Evolutionary conservation across 2,888 invertebrate genomes (phyloP).

Genomic region (Pseudoips prasinana): DNA sequence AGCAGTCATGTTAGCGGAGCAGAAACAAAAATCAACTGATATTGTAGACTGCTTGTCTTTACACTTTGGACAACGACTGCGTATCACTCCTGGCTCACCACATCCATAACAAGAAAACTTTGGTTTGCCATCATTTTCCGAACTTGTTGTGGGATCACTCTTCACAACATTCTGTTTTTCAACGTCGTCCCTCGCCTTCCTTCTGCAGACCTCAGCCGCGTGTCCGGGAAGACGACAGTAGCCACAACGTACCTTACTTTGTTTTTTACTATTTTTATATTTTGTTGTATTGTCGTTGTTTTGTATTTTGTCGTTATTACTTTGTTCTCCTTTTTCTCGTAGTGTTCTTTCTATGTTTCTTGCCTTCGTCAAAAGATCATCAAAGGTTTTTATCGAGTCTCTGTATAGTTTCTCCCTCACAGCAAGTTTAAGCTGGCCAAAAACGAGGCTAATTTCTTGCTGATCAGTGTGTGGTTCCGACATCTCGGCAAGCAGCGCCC

Average conservation of each 20-base stretch:
- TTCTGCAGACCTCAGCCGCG: constrained; percentile 6
- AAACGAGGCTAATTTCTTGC: constrained; percentile 8
- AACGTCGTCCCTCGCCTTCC: constrained; percentile 1
- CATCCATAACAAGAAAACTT: constrained; percentile 23
- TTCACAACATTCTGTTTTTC: constrained; percentile 1
- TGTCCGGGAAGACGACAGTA: constrained; percentile 7
- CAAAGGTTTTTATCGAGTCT: constrained; percentile 3
- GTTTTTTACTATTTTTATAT: constrained; percentile 3
- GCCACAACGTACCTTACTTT: constrained; percentile 5
- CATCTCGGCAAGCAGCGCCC: constrained; percentile 3
- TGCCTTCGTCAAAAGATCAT: constrained; percentile 3
- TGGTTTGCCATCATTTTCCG: background rate
- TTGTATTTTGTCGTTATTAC: background rate
- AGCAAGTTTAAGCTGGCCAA: constrained; percentile 5
- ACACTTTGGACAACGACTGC: constrained; percentile 15
- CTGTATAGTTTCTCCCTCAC: constrained; percentile 5
- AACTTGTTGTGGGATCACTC: background rate
- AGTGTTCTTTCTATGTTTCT: constrained; percentile 1
- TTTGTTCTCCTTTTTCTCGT: background rate
- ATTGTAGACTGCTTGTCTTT: background rate
- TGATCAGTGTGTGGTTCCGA: constrained; percentile 1
- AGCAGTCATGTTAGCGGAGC: constrained; percentile 1
- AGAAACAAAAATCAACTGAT: constrained; percentile 6
- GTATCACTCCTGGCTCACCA: constrained; percentile 13
- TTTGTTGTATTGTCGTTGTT: constrained; percentile 2